Evolutionary conservation across 1,140 invertebrate species (phyloP).

Genomic region (Aplysia californica): DNA sequence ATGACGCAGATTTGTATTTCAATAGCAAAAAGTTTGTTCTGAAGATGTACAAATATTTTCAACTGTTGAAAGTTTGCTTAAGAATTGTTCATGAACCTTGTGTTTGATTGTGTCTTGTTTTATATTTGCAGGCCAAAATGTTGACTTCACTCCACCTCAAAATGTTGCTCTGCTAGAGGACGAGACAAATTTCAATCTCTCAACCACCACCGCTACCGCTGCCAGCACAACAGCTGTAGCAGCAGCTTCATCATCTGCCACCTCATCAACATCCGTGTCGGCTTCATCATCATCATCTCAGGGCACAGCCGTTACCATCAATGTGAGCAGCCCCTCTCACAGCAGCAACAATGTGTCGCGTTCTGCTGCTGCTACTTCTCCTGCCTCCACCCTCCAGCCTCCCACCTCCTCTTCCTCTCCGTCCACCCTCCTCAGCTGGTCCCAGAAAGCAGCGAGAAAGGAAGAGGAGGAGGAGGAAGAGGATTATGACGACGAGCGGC

Average conservation of each 20-base stretch:
- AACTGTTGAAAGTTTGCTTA: neutral
- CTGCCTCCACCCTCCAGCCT: too few species aligned
- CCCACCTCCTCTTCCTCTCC: too few species aligned
- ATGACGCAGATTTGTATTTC: too few species aligned
- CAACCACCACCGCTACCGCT: neutral
- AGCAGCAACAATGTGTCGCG: constrained; percentile 3
- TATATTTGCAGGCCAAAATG: neutral
- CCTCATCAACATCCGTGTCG: too few species aligned
- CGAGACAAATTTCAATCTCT: neutral
- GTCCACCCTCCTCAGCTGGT: too few species aligned
- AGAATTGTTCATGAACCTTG: neutral
- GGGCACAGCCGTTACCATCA: neutral
- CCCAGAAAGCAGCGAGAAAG: too few species aligned
- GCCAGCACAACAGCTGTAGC: neutral
- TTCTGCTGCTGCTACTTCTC: too few species aligned
- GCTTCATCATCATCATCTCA: too few species aligned
- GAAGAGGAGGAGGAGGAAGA: neutral
- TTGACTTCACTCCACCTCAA: constrained; percentile 21
- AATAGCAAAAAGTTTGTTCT: neutral
- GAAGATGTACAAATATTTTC: neutral
- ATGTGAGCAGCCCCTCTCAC: neutral
- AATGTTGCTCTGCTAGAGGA: constrained; percentile 6
- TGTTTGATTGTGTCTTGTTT: neutral
- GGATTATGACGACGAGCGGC: neutral
- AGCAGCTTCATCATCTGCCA: neutral